Base-by-base conservation (phyloP, 2,888 invertebrate species). In the Stegophylla sp. region DNA sequence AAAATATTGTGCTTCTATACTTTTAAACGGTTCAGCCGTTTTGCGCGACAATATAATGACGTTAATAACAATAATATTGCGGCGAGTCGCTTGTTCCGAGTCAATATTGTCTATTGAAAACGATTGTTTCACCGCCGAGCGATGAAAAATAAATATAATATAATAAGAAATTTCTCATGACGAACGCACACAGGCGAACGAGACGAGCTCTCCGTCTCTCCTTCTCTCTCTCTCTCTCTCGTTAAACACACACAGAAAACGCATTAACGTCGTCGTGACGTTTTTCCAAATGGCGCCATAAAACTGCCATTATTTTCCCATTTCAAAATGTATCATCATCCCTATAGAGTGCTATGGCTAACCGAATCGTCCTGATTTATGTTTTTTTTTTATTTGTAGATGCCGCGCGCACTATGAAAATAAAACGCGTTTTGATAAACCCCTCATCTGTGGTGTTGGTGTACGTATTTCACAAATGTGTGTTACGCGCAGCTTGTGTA, bases 281-380 rank as follows among this genome's bases (percentile, higher is more conserved):
- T 41, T 63, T 75, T 63, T 75, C 48, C 28, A 28, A 51, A 51
- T 17, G 17, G 51, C 17, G 41, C 63, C 34, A 63, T 63, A 63
- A 63, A 64, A 75, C 23, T 48, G 15, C 23, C 48, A 64, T 75
- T 75, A 75, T 75, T 63, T 64, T 75, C 23, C 34, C 74, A 75
- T 75, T 75, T 75, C 63, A 3, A 63, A 51, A 75, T n/a, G n/a
- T n/a, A n/a, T n/a, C 34, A 63, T 64, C 23, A 34, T 51, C 13
- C 48, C 12, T 23, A 17, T 9, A 53, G 17, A 0, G 34, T 20
- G 41, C 10, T n/a, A n/a, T n/a, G n/a, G n/a, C n/a, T 48, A 9
- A 43, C 61, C 15, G 10, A 41, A 12, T 74, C 63, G 12, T 51
- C 17, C 20, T 23, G 48, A 51, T 41, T 34, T 53, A 34, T 23